Conservation (phyloP, 1,140 invertebrate genomes). For the Musca vetustissima region DNA sequence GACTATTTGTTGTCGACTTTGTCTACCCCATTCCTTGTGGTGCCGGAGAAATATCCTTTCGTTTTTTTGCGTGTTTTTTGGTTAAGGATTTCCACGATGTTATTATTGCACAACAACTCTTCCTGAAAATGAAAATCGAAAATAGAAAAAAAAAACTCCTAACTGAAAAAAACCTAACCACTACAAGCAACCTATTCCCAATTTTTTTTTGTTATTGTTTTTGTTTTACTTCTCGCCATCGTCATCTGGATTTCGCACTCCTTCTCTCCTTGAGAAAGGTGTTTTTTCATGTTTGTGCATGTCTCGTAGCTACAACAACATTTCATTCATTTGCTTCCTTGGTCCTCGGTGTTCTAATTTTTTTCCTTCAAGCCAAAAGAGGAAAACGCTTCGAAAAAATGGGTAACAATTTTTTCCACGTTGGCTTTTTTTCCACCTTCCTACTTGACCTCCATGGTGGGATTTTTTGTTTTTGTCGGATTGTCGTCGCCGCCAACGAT, state of each 20-base stretch:
- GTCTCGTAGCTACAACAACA: neutral
- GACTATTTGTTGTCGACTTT: no score
- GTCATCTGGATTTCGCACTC: conserved; percentile 2
- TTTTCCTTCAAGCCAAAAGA: conserved; percentile 2
- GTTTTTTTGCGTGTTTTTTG: no score
- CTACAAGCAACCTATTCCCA: no score
- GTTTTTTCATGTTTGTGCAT: neutral
- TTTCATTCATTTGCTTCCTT: conserved; percentile 17
- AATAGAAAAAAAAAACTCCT: no score
- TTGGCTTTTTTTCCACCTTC: neutral
- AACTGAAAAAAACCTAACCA: no score
- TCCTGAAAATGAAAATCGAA: no score
- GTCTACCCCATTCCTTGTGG: no score
- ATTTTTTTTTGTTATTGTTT: neutral
- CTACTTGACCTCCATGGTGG: conserved; percentile 19
- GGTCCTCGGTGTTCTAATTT: conserved; percentile 6
- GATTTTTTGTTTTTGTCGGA: neutral
- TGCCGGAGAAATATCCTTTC: no score
- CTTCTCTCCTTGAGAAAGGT: neutral
- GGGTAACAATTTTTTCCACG: neutral
- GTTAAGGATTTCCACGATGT: no score
- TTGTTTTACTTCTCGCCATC: conserved; percentile 17
- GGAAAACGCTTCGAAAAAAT: no score
- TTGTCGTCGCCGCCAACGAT: neutral
- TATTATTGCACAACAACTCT: no score